Percentiles rank a stretch among this genome's conserved stretches.
Evolutionary conservation across 2,888 invertebrate species (phyloP).

Genomic region (Pandemis corylana): DNA sequence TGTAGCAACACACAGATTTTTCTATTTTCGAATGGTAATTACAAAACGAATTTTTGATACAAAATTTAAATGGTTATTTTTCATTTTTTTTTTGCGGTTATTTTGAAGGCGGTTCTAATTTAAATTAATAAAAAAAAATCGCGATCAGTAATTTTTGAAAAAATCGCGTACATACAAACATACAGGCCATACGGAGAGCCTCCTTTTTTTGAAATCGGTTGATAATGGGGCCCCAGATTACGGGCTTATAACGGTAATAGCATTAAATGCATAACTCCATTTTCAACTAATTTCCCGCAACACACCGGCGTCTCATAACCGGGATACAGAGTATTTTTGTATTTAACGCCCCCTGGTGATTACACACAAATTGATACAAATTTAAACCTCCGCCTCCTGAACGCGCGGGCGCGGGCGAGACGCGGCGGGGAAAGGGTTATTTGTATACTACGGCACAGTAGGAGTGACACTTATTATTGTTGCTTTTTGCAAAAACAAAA

Average conservation of each 20-base stretch:
- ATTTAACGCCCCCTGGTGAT: slow-evolving; percentile 74
- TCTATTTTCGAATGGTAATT: too few relatives aligned
- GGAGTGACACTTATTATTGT: slow-evolving; percentile 57
- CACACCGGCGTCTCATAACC: slow-evolving; percentile 57
- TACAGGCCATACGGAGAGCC: too few relatives aligned
- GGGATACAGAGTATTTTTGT: slow-evolving; percentile 70
- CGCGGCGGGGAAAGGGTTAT: slow-evolving; percentile 70
- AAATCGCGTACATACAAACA: too few relatives aligned
- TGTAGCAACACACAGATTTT: too few relatives aligned
- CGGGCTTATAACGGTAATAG: slow-evolving; percentile 1
- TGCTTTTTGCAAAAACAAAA: neutral
- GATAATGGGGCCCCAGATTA: neutral
- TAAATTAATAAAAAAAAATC: too few relatives aligned
- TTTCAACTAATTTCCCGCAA: slow-evolving; percentile 61
- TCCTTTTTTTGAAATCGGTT: too few relatives aligned
- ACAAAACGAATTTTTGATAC: too few relatives aligned
- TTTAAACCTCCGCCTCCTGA: slow-evolving; percentile 75
- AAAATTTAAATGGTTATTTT: too few relatives aligned
- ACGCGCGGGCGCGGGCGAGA: slow-evolving; percentile 58
- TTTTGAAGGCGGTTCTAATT: too few relatives aligned
- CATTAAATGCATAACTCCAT: slow-evolving; percentile 25
- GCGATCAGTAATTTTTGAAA: too few relatives aligned
- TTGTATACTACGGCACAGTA: slow-evolving; percentile 55
- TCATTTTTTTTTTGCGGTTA: too few relatives aligned
- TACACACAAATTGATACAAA: slow-evolving; percentile 84